Base-by-base conservation (phyloP, 2,888 invertebrate species). In the Sepiola atlantica region DNA sequence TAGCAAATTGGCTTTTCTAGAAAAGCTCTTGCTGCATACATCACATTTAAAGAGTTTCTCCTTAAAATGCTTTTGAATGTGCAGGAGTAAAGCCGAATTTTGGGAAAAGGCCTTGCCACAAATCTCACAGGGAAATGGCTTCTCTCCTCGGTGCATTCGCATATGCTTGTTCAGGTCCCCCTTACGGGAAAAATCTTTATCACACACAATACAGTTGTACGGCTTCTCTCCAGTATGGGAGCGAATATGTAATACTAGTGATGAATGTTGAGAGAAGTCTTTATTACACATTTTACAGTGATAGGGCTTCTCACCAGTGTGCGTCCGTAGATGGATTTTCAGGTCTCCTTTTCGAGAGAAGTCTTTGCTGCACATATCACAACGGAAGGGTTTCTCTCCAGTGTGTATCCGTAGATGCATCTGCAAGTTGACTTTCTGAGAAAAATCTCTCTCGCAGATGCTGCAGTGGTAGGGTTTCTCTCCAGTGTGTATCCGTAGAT, bases 311-410 rank as follows among this genome's bases (percentile, higher is more conserved):
- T 95, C 95, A 20, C 95, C 93, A 14, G 55, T 92, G 92, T 96
- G 96, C 8, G 95, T 95, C 8, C 95, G 95, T 32, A 95, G 91
- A 94, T 96, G 96, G 45, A 95, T 93, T 55, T 95, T 94, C 10
- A 96, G 93, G 45, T 95, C 95, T 54, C 95, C 95, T 61, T 95
- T 95, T 93, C 95, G 95, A 93, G 95, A 94, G 55, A 96, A 96
- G 45, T 95, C 95, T 21, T 95, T 94, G 12, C 95, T 95, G 93
- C 96, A 96, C 24, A 95, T 94, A 55, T 95, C 95, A 95, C 96
- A 96, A 93, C 95, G 95, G 94, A 96, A 96, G 12, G 95, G 95
- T 93, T 95, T 95, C 20, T 94, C 95, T 24, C 96, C 95, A 18
- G 95, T 95, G 92, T 96, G 96, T 3, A 95, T 94, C 28, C 95